A percentile compares a stretch with the other conserved stretches of the same genome.
phyloP scores from a whole-genome alignment of 2,797 vertebrate genomes.

The Oreochromis mossambicus region DNA sequence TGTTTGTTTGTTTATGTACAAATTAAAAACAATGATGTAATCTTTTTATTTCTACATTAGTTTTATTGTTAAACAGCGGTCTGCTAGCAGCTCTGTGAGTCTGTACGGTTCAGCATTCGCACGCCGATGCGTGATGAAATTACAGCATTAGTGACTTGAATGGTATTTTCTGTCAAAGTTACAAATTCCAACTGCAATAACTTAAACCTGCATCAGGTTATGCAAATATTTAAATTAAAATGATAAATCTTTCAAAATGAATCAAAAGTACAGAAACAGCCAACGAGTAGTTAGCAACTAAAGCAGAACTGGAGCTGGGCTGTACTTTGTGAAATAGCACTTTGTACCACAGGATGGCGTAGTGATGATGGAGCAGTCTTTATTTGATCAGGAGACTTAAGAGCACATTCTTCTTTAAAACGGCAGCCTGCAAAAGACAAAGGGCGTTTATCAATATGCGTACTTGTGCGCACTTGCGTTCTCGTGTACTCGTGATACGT shows the following conservation, averaged over 20 bases:
- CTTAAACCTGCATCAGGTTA: background rate
- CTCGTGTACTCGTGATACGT: too few species aligned
- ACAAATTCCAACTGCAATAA: background rate
- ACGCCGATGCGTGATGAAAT: fast-evolving
- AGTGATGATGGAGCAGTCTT: background rate
- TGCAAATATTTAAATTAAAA: background rate
- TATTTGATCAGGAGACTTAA: background rate
- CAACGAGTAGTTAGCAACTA: background rate
- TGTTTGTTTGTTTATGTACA: background rate
- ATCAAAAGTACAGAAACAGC: background rate
- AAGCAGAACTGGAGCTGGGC: background rate
- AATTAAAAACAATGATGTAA: background rate
- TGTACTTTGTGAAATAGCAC: background rate
- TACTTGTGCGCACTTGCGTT: too few species aligned
- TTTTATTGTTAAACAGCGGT: background rate
- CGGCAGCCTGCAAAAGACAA: background rate
- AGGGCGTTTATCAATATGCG: too few species aligned
- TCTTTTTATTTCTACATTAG: background rate
- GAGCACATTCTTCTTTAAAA: background rate
- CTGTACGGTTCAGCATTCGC: background rate
- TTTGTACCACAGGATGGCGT: background rate
- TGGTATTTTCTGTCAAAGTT: background rate
- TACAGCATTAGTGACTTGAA: background rate
- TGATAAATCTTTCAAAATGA: background rate
- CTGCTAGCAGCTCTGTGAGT: background rate